Percentiles rank a stretch among this genome's conserved stretches.
phyloP scores from a whole-genome alignment of 1,140 invertebrate species.

The Drosophila bifasciata region DNA sequence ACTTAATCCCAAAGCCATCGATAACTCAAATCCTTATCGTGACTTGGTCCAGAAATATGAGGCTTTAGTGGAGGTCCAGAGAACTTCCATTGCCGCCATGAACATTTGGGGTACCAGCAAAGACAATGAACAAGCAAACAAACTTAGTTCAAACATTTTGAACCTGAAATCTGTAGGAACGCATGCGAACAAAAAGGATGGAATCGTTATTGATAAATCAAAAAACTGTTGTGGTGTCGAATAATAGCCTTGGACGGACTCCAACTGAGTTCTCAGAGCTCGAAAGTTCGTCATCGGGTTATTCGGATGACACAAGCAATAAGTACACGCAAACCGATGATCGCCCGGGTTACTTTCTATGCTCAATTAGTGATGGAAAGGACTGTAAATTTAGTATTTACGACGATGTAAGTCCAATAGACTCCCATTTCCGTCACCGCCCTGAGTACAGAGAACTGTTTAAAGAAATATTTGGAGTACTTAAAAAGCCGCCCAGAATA shows the following conservation, averaged over 20 bases:
- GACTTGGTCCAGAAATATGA: conserved; percentile 96
- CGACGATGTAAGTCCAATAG: conserved; percentile 91
- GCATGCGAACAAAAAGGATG: too few relatives aligned
- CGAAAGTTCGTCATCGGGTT: conserved; percentile 93
- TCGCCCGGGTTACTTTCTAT: conserved; percentile 90
- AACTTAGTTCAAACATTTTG: too few relatives aligned
- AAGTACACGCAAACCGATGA: conserved; percentile 92
- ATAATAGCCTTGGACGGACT: too few relatives aligned
- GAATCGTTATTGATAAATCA: too few relatives aligned
- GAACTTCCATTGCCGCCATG: conserved; percentile 82
- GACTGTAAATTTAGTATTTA: conserved; percentile 93
- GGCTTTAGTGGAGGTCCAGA: conserved; percentile 91
- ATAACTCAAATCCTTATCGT: conserved; percentile 88
- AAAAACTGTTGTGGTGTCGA: too few relatives aligned
- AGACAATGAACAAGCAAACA: too few relatives aligned
- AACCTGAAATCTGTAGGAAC: too few relatives aligned
- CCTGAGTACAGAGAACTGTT: conserved; percentile 95
- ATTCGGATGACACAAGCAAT: conserved; percentile 92
- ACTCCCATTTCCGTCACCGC: conserved; percentile 91
- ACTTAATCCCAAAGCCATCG: conserved; percentile 44
- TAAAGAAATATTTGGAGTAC: conserved; percentile 94
- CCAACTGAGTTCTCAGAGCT: conserved; percentile 92
- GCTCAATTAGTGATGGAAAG: conserved; percentile 92
- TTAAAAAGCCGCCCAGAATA: conserved; percentile 93
- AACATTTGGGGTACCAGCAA: too few relatives aligned